Percentiles rank a stretch among this genome's conserved stretches.
These are phyloP conservation scores for Siderastrea siderea DNA, from an alignment of 92 coral and sea anemone genomes.

Conservation along the genomic window DNA sequence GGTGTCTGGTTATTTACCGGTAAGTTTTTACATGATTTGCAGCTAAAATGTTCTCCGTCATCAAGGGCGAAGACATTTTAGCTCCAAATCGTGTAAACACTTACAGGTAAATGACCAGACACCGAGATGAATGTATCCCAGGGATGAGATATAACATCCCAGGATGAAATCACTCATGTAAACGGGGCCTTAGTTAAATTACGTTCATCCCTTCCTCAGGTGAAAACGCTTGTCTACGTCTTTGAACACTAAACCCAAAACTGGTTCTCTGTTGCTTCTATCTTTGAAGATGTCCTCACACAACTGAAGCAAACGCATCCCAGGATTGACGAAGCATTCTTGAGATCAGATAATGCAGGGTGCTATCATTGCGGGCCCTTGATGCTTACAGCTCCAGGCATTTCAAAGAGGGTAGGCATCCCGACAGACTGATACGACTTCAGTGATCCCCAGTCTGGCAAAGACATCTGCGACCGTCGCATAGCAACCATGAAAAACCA, in stretches of 20 bases:
- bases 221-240: background rate
- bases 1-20: no score
- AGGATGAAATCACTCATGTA: no score
- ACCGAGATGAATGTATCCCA: background rate
- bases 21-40: no score
- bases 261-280: background rate
- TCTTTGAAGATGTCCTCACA: background rate
- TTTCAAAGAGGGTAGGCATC: constrained; percentile 53
- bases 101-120: no score
- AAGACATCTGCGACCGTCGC: constrained; percentile 55
- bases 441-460: constrained; percentile 54
- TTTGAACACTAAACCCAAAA: background rate
- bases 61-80: no score
- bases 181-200: no score
- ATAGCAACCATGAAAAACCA: constrained; percentile 75
- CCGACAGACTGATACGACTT: constrained; percentile 62
- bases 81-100: no score
- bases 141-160: background rate
- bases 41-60: no score
- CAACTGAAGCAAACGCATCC: background rate
- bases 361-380: constrained; percentile 65
- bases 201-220: background rate
- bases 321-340: background rate
- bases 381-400: constrained; percentile 51
- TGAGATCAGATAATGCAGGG: background rate